phyloP scores from a whole-genome alignment of 2,888 invertebrate species.

The Baronia brevicornis region DNA sequence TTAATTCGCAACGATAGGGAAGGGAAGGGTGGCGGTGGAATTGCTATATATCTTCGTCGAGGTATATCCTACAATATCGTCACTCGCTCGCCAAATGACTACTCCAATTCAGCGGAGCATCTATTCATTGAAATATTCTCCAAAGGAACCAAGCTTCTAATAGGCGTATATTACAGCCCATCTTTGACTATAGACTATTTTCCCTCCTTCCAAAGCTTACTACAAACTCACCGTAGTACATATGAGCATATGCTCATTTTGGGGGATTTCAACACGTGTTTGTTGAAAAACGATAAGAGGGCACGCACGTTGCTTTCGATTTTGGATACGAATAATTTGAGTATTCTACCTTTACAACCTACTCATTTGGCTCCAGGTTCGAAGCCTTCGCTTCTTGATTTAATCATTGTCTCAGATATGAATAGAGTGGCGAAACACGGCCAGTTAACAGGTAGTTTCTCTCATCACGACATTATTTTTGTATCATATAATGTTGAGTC shows the following conservation, averaged over 20 bases:
- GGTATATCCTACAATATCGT: constrained; percentile 8
- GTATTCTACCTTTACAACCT: constrained; percentile 6
- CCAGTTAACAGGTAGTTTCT: constrained; percentile 14
- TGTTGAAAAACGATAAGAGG: constrained; percentile 12
- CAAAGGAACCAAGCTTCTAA: constrained; percentile 8
- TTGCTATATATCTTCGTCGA: constrained; percentile 16
- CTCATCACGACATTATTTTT: constrained; percentile 15
- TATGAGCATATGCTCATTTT: constrained; percentile 13
- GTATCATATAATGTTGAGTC: constrained; percentile 12
- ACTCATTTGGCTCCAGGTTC: constrained; percentile 16
- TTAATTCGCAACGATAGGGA: constrained; percentile 15
- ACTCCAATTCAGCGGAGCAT: constrained; percentile 11
- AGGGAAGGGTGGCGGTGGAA: constrained; percentile 11
- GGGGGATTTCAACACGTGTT: constrained; percentile 16
- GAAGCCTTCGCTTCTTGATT: constrained; percentile 14
- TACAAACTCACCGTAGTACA: constrained; percentile 1
- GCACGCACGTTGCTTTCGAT: neutral
- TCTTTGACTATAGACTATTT: constrained; percentile 13
- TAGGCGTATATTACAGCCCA: constrained; percentile 16
- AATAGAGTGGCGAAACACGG: constrained; percentile 13
- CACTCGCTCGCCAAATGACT: neutral
- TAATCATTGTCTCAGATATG: constrained; percentile 14
- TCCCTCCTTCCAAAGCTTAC: constrained; percentile 9
- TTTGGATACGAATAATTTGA: constrained; percentile 8
- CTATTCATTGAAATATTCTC: constrained; percentile 14